Evolutionary conservation across 2,888 invertebrate genomes (phyloP), one percentile per base, ranked within the genome.

Genomic region (Dioctria rufipes): DNA sequence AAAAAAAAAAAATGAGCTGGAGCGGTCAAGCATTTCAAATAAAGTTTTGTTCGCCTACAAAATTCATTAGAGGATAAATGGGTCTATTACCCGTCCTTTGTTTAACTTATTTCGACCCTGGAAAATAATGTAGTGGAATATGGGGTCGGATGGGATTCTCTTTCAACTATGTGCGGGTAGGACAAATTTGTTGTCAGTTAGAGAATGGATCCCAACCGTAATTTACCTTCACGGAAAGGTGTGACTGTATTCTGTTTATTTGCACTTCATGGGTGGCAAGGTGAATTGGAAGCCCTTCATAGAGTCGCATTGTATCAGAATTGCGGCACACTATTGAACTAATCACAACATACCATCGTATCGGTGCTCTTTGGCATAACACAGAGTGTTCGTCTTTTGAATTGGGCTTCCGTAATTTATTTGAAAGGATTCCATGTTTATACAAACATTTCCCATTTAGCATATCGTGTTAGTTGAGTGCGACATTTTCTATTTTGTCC

Each of bases 51-150:
- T 63, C 61, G 69, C 46, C 78, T 78, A 65, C 49, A 78, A 78
- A 81, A 81, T 81, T 81, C 81, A 81, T 81, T 81, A 81, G 61
- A 67, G 78, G 81, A 78, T 78, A 81, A 81, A 81, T 81, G 81
- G 78, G 78, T 81, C 78, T 69, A 78, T 81, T 81, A 78, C 81
- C 58, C 66, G 54, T 61, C 63, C 78, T 78, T 78, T 78, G 78
- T 80, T 81, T 63, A 54, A 60, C 77, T 75, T 67, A 77, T 77
- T 80, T 67, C 11, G 66, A 58, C 58, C 40, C 78, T 75, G 60
- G 42, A 61, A 40, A 75, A 75, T 61, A 46, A 75, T 75, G 61
- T 60, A 75, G 5, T 75, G 9, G 43, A 13, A 42, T 43, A 42
- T 42, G 13, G 42, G 42, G 60, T 9, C 37, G 37, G 51, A 49